A percentile compares a stretch with the other conserved stretches of the same genome.
Evolutionary conservation across 2,888 invertebrate species (phyloP).

Genomic region (Deroplatys truncata): DNA sequence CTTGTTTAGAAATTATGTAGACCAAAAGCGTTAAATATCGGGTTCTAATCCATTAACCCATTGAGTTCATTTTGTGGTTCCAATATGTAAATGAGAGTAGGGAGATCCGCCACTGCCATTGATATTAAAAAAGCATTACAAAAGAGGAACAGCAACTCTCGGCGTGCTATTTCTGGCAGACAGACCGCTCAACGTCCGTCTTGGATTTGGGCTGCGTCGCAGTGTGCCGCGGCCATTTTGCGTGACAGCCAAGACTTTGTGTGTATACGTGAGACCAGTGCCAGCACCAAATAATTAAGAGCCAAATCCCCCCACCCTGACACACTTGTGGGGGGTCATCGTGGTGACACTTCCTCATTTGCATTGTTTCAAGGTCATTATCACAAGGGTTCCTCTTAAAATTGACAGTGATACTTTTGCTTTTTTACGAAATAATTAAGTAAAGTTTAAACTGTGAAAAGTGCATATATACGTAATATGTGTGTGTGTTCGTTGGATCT

Average conservation of each 20-base stretch:
- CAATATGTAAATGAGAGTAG: no score
- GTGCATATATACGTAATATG: neutral
- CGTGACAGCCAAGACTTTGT: constrained; percentile 6
- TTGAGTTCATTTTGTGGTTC: no score
- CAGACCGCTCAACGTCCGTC: neutral
- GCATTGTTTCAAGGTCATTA: neutral
- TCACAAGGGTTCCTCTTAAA: neutral
- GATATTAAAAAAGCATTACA: neutral
- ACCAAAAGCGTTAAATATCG: no score
- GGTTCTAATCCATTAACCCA: no score
- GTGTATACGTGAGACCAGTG: neutral
- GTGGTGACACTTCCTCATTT: neutral
- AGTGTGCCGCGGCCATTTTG: constrained; percentile 10
- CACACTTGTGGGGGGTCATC: neutral
- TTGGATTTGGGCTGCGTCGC: neutral
- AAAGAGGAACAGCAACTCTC: neutral
- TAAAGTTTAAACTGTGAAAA: neutral
- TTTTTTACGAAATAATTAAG: no score
- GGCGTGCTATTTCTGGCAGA: neutral
- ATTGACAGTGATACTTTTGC: no score
- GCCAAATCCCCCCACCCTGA: neutral
- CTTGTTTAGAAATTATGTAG: no score
- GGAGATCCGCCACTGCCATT: neutral
- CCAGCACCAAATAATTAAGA: neutral
- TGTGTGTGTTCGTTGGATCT: neutral